Evolutionary conservation across 2,888 invertebrate species (phyloP).

Genomic region (Parnassius orleans): DNA sequence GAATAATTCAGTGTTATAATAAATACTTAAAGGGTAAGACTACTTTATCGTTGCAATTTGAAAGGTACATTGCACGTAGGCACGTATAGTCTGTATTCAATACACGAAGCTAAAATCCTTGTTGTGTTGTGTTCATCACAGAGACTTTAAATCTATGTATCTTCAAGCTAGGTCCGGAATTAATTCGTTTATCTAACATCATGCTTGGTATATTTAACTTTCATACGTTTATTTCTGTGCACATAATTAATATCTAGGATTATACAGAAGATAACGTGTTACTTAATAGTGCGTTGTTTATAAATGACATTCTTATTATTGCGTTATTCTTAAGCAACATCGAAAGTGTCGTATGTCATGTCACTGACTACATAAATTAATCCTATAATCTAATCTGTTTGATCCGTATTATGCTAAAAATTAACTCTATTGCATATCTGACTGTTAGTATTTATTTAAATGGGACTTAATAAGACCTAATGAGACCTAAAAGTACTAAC

Average conservation of each 20-base stretch:
- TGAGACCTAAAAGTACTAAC: neutral
- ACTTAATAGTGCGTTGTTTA: slow-evolving; percentile 18
- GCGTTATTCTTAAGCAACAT: neutral
- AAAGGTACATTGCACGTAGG: no score
- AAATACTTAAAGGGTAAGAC: no score
- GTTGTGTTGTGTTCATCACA: no score
- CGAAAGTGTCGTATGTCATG: neutral
- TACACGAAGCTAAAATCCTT: no score
- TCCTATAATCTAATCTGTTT: neutral
- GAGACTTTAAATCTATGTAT: no score
- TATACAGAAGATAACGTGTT: slow-evolving; percentile 23
- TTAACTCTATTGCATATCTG: neutral
- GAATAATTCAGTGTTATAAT: no score
- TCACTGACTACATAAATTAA: neutral
- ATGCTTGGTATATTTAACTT: slow-evolving; percentile 13
- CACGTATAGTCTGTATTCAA: no score
- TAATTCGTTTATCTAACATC: neutral
- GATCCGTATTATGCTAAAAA: neutral
- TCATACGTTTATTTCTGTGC: slow-evolving; percentile 20
- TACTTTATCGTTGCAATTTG: no score
- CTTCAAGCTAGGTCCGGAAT: no score
- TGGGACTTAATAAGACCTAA: neutral
- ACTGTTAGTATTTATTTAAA: no score
- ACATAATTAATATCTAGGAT: slow-evolving; percentile 19
- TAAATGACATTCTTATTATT: neutral